Conservation (phyloP, 2,113 vertebrate species). For the Ia io region DNA sequence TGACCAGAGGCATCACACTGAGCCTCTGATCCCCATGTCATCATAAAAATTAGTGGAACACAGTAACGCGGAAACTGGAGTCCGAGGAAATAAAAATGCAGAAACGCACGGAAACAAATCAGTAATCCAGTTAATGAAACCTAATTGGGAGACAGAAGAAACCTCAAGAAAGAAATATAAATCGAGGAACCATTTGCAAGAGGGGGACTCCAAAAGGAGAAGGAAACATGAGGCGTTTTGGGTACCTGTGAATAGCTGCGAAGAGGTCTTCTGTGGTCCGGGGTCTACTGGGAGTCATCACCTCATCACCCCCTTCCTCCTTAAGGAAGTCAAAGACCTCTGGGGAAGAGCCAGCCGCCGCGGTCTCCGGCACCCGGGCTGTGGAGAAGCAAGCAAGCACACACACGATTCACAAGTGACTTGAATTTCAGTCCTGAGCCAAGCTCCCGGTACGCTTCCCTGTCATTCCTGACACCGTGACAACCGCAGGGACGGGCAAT, state of each 20-base stretch:
- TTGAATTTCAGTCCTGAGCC: background rate
- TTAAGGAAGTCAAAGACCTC: conserved; percentile 75
- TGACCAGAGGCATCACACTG: conserved; percentile 83
- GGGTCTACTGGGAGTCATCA: conserved; percentile 89
- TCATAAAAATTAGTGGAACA: conserved; percentile 76
- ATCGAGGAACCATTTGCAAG: background rate
- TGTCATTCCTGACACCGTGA: background rate
- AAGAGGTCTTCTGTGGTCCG: conserved; percentile 98
- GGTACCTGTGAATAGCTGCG: conserved; percentile 97
- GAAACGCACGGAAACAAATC: conserved; percentile 74
- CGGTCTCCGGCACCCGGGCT: conserved; percentile 89
- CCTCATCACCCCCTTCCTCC: conserved; percentile 79
- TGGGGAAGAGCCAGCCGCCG: conserved; percentile 74
- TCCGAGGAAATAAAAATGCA: conserved; percentile 75
- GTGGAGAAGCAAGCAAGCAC: conserved; percentile 27
- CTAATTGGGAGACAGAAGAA: background rate
- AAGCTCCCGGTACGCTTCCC: background rate
- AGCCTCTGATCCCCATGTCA: conserved; percentile 83
- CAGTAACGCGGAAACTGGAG: conserved; percentile 71
- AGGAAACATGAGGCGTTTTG: background rate
- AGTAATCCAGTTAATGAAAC: conserved; percentile 75
- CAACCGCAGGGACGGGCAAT: background rate
- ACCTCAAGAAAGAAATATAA: background rate
- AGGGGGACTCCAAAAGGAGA: background rate
- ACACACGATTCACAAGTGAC: background rate